phyloP scores from a whole-genome alignment of 2,888 invertebrate genomes.

The Drosophila robusta region DNA sequence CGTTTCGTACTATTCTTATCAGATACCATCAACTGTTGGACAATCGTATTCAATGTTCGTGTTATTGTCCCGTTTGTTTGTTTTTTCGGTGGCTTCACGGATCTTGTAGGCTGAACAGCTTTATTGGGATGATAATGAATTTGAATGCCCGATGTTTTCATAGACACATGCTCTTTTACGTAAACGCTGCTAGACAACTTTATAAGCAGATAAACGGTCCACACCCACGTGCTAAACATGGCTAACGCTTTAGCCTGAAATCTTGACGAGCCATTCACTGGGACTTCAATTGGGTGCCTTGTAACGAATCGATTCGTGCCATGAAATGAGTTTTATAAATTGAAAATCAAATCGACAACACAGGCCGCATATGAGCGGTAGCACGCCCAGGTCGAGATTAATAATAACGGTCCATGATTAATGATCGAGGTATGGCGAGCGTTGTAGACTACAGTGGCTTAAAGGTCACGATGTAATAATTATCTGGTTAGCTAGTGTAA shows the following conservation, averaged over 20 bases:
- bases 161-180: slow-evolving; percentile 9
- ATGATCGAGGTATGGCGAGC: slow-evolving; percentile 2
- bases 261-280: slow-evolving; percentile 2
- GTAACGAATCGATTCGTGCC: slow-evolving; percentile 52
- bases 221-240: slow-evolving; percentile 43
- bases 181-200: slow-evolving; percentile 9
- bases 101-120: background rate
- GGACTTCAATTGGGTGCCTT: slow-evolving; percentile 23
- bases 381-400: background rate
- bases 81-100: background rate
- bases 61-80: background rate
- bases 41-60: background rate
- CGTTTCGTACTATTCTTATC: no score
- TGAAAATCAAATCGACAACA: slow-evolving; percentile 9
- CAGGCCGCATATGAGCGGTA: slow-evolving; percentile 1
- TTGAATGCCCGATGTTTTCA: background rate
- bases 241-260: slow-evolving; percentile 14
- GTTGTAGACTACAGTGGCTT: background rate
- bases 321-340: slow-evolving; percentile 31
- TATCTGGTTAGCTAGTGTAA: slow-evolving; percentile 1
- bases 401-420: slow-evolving; percentile 8
- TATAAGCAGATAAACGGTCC: slow-evolving; percentile 21
- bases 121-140: slow-evolving; percentile 1
- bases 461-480: slow-evolving; percentile 10
- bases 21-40: background rate